Conservation (phyloP, 2,888 invertebrate genomes). For the Agonopterix heracliana region DNA sequence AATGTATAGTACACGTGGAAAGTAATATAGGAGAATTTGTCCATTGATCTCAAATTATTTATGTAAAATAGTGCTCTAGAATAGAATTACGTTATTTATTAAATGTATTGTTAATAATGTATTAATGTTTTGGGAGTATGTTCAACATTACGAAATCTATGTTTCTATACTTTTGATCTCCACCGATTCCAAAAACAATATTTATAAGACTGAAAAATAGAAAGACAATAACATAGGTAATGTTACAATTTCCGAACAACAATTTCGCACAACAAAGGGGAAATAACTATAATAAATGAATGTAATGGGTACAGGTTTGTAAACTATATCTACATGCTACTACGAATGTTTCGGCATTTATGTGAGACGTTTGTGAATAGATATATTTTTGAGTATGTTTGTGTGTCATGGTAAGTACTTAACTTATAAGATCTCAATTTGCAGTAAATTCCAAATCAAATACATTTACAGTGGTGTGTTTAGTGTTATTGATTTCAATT, state of each 20-base stretch:
- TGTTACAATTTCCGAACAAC: no score
- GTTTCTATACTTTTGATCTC: slow-evolving; percentile 48
- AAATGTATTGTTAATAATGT: slow-evolving; percentile 22
- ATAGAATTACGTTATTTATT: slow-evolving; percentile 63
- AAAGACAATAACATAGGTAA: no score
- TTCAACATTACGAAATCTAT: slow-evolving; percentile 20
- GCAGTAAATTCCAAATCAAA: slow-evolving; percentile 44
- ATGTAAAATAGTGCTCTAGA: slow-evolving; percentile 53
- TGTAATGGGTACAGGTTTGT: no score
- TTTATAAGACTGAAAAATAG: slow-evolving; percentile 45
- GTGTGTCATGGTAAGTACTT: slow-evolving; percentile 35
- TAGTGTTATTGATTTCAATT: slow-evolving; percentile 40
- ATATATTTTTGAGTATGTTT: slow-evolving; percentile 29
- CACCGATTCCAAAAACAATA: slow-evolving; percentile 45
- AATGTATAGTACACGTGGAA: slow-evolving; percentile 15
- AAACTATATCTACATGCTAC: no score
- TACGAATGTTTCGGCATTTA: not conserved
- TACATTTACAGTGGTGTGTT: slow-evolving; percentile 29
- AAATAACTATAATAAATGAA: no score
- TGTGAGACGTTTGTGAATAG: slow-evolving; percentile 13
- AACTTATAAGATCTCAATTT: slow-evolving; percentile 59
- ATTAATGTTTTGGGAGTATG: slow-evolving; percentile 21
- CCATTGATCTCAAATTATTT: slow-evolving; percentile 73
- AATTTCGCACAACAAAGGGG: no score
- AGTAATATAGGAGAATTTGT: slow-evolving; percentile 47